phyloP scores from a whole-genome alignment of 2,888 invertebrate genomes.

The Ptychoptera contaminata region DNA sequence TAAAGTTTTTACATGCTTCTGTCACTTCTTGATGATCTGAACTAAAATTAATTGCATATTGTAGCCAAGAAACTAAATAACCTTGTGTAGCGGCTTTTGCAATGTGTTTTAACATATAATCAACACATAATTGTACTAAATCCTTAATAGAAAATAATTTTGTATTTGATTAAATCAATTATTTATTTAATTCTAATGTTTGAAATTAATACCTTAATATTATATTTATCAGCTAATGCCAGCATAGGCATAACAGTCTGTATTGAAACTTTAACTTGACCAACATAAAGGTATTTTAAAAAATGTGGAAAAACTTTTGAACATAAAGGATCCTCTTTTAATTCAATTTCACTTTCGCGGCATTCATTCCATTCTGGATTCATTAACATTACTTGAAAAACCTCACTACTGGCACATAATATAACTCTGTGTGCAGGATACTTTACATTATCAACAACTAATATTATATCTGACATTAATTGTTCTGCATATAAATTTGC shows the following conservation, averaged over 20 bases:
- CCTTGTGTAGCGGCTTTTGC: conserved; percentile 70
- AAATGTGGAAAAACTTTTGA: conserved; percentile 76
- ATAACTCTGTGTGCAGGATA: conserved; percentile 85
- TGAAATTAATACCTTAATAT: conserved; percentile 64
- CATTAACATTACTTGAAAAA: conserved; percentile 95
- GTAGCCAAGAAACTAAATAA: conserved; percentile 77
- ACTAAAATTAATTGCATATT: conserved; percentile 73
- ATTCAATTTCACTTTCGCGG: conserved; percentile 62
- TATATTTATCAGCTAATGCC: conserved; percentile 86
- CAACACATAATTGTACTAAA: conserved; percentile 63
- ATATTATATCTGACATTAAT: conserved; percentile 75
- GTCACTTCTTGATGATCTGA: conserved; percentile 34
- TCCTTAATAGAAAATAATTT: conserved; percentile 40
- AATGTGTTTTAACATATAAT: conserved; percentile 77
- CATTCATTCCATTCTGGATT: conserved; percentile 88
- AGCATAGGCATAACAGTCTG: conserved; percentile 74
- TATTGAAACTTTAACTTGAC: conserved; percentile 72
- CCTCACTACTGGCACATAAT: conserved; percentile 86
- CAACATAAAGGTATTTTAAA: conserved; percentile 76
- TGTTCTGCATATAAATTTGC: conserved; percentile 70
- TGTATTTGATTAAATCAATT: conserved; percentile 4
- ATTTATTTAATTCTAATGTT: background rate
- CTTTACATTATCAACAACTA: conserved; percentile 66
- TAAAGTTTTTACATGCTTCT: conserved; percentile 62
- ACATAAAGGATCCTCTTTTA: conserved; percentile 76